Conservation (phyloP, 2,113 vertebrate species). For the Peromyscus leucopus region DNA sequence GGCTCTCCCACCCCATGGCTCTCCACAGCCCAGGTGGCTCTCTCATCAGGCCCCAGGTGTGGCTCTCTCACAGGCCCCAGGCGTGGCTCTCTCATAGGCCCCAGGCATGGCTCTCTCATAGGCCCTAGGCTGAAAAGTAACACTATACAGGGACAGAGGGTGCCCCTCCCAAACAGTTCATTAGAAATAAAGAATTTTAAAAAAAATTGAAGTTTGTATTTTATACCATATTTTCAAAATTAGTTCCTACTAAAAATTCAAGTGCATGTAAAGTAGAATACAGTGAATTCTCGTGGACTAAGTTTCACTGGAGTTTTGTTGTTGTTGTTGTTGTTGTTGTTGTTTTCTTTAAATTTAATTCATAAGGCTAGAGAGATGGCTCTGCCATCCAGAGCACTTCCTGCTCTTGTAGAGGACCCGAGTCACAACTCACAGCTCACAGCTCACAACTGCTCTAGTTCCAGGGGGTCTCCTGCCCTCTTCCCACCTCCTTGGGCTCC, state of each 20-base stretch:
- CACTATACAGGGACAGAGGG: rapidly evolving
- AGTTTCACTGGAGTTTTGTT: neutral
- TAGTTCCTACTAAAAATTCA: slow-evolving; percentile 47
- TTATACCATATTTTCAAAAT: neutral
- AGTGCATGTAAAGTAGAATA: neutral
- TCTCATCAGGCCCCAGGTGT: no score
- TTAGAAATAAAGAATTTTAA: neutral
- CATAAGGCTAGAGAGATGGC: neutral
- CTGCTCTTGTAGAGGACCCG: neutral
- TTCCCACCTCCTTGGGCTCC: neutral
- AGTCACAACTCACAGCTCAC: neutral
- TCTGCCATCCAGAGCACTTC: neutral
- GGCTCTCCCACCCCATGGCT: no score
- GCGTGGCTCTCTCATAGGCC: no score
- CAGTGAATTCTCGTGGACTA: no score
- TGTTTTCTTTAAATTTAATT: neutral
- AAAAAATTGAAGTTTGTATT: neutral
- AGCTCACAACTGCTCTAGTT: neutral
- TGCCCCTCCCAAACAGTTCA: neutral
- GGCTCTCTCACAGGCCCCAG: no score
- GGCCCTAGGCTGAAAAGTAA: neutral
- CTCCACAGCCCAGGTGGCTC: no score
- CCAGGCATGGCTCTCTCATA: neutral
- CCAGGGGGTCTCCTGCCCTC: neutral
- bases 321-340: neutral